Base-by-base conservation (phyloP, 2,113 vertebrate genomes). In the Emydura subglobosa region DNA sequence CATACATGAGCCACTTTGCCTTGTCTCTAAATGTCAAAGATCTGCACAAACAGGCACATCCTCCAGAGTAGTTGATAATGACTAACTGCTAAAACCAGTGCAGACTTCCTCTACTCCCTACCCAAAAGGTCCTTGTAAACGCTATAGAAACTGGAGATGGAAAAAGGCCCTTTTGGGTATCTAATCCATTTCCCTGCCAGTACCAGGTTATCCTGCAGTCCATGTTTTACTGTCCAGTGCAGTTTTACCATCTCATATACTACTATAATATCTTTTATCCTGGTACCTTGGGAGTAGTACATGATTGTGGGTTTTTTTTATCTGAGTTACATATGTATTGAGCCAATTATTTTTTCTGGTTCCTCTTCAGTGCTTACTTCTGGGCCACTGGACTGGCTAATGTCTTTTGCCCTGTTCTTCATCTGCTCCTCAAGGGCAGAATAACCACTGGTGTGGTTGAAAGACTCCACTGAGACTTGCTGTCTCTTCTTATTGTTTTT, bases 361-460 rank as follows among this genome's bases (percentile, higher is more conserved):
- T 92, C 68, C 68, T 72, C 68, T 87, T 6, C 84, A 83, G 59
- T 53, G 79, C 39, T 5, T 49, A 0, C 55, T 61, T 17, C 65
- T 59, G 79, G 49, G 39, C 49, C 14, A 1, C 13, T 82, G 6
- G 68, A 31, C 1, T 5, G 82, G 10, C 76, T 27, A 31, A 14
- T 61, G 29, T 42, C 10, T 8, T 1, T 19, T 78, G 42, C 29
- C 2, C 0, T 11, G 7, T n/a, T 86, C 5, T 65, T 79, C 42
- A 25, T 9, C 42, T 49, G 0, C 14, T 49, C 10, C 24, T 17
- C 61, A 29, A 3, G 0, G 1, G 19, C 44, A 79, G 39, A n/a
- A 55, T 79, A 53, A 25, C 16, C 47, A 12, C 29, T 31, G 57
- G 57, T 13, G 12, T 61, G 42, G 42, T 34, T 47, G 14, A 82